Evolutionary conservation across 1,140 invertebrate species (phyloP).

Genomic region (Drosophila sp.): DNA sequence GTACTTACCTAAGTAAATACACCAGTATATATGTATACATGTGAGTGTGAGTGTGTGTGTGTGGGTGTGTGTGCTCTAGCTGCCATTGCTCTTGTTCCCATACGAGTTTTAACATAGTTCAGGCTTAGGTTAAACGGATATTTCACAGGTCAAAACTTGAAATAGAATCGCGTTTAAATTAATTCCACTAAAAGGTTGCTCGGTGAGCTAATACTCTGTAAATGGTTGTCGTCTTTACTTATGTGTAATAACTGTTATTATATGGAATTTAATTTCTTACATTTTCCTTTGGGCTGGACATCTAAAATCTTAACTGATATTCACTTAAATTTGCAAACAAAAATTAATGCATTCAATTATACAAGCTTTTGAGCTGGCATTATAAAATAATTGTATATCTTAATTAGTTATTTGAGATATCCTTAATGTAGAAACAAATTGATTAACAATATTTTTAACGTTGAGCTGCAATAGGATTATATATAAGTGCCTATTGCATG

Average conservation of each 20-base stretch:
- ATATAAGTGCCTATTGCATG: too few relatives aligned
- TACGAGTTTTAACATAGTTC: background rate
- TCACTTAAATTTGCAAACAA: too few relatives aligned
- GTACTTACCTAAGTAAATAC: constrained; percentile 49
- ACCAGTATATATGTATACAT: constrained; percentile 13
- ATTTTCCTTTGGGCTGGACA: too few relatives aligned
- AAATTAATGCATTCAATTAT: too few relatives aligned
- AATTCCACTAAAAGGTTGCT: background rate
- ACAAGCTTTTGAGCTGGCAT: too few relatives aligned
- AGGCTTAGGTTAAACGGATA: constrained; percentile 19
- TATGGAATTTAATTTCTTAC: background rate
- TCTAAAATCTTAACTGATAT: too few relatives aligned
- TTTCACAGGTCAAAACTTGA: constrained; percentile 6
- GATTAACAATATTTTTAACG: too few relatives aligned
- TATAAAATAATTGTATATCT: too few relatives aligned
- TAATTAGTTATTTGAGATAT: too few relatives aligned
- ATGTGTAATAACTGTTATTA: background rate
- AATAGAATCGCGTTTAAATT: constrained; percentile 5
- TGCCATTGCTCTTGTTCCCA: constrained; percentile 33
- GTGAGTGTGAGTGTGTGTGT: constrained; percentile 11
- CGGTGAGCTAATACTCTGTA: background rate
- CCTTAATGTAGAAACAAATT: too few relatives aligned
- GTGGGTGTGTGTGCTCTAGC: constrained; percentile 1
- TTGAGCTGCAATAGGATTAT: too few relatives aligned
- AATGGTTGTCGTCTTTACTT: too few relatives aligned